Evolutionary conservation across 1,140 invertebrate species (phyloP).

Genomic region (Drosophila trapezifrons): DNA sequence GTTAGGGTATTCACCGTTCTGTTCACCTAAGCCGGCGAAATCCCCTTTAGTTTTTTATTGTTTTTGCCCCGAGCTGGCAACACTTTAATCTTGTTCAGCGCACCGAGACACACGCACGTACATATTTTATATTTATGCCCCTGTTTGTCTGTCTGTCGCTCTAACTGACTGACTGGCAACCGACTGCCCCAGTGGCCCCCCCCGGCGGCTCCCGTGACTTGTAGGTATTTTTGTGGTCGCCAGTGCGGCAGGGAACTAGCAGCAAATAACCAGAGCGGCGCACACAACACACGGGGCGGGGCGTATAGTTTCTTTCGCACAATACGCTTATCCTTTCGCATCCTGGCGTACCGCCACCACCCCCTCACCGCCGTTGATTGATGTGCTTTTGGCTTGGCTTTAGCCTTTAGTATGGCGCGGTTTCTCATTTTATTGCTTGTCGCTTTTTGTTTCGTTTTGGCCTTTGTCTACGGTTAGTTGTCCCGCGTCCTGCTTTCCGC

Average conservation of each 20-base stretch:
- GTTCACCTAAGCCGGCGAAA: not conserved
- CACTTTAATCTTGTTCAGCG: conserved; percentile 77
- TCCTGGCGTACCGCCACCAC: conserved; percentile 4
- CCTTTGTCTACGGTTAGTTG: conserved; percentile 56
- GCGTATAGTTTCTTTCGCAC: conserved; percentile 55
- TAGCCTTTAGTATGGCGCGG: conserved; percentile 51
- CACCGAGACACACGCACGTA: conserved; percentile 40
- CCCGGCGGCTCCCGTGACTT: conserved; percentile 47
- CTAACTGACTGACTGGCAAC: conserved; percentile 55
- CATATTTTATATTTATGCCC: conserved; percentile 80
- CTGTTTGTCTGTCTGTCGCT: conserved; percentile 53
- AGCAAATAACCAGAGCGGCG: conserved; percentile 41
- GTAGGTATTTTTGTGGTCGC: conserved; percentile 75
- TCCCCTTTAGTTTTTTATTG: conserved; percentile 31
- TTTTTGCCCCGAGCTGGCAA: conserved; percentile 52
- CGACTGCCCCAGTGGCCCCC: conserved; percentile 1
- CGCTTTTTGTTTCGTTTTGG: conserved; percentile 65
- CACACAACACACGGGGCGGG: conserved; percentile 19
- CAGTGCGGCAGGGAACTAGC: conserved; percentile 60
- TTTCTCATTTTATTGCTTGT: conserved; percentile 76
- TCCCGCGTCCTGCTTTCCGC: conserved; percentile 16
- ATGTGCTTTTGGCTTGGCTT: conserved; percentile 67
- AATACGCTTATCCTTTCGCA: conserved; percentile 69
- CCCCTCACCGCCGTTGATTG: conserved; percentile 61
- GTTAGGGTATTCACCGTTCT: conserved; percentile 19